phyloP scores from a whole-genome alignment of 2,113 vertebrate genomes.

The Sinosuthora webbiana region DNA sequence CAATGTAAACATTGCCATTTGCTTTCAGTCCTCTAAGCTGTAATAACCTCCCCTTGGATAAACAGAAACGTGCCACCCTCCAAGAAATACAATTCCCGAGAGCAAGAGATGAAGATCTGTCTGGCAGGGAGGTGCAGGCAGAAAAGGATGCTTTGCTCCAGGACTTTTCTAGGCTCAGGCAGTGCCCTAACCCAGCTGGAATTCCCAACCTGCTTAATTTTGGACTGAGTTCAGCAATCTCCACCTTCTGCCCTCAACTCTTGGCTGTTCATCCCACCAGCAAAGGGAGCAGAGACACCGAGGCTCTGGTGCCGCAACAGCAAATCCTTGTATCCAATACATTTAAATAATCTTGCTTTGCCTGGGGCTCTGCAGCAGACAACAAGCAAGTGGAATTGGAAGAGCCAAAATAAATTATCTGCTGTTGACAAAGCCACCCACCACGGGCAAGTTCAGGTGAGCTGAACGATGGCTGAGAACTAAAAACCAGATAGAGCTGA shows the following conservation, averaged over 20 bases:
- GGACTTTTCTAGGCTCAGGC: background rate
- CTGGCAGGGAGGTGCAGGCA: background rate
- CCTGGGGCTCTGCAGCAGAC: background rate
- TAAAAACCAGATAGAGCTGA: background rate
- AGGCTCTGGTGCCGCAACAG: background rate
- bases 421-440: slow-evolving; percentile 50
- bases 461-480: background rate
- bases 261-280: background rate
- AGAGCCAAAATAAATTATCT: slow-evolving; percentile 26
- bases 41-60: background rate
- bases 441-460: slow-evolving; percentile 21
- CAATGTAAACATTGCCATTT: background rate
- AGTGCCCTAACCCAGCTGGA: background rate
- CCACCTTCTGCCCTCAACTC: background rate
- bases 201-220: background rate
- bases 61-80: background rate
- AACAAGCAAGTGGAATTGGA: background rate
- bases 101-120: background rate
- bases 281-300: background rate
- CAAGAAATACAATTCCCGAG: background rate
- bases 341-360: slow-evolving; percentile 41
- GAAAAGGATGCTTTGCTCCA: background rate
- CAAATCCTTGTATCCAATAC: background rate
- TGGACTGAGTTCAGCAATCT: background rate
- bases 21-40: background rate